These are phyloP conservation scores for Trypoxylon attenuatum DNA, from an alignment of 2,888 invertebrate genomes.

Conservation along the genomic window DNA sequence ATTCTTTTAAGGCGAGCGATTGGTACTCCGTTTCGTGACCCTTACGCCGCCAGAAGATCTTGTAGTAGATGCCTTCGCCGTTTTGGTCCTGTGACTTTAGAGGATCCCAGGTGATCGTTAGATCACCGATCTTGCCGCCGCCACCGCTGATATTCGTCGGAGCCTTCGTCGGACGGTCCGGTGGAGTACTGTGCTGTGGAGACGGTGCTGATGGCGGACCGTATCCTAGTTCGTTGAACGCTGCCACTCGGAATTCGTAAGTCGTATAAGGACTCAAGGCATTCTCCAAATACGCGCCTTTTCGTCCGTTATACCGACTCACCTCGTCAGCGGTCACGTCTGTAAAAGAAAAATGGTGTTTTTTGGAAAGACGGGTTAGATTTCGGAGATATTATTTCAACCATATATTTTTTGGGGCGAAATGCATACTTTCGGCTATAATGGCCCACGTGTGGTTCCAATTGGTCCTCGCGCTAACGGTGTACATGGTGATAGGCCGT, in stretches of 20 bases:
- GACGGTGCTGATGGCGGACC: slow-evolving; percentile 89
- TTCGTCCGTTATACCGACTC: slow-evolving; percentile 86
- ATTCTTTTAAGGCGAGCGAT: slow-evolving; percentile 81
- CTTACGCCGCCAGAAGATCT: slow-evolving; percentile 89
- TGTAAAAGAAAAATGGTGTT: too few species aligned
- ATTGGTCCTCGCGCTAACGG: slow-evolving; percentile 88
- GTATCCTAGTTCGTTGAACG: slow-evolving; percentile 89
- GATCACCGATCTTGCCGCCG: slow-evolving; percentile 95
- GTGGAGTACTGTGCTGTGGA: slow-evolving; percentile 88
- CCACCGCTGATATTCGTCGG: slow-evolving; percentile 92
- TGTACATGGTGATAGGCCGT: slow-evolving; percentile 84
- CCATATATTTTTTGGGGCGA: not conserved
- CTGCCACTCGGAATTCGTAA: slow-evolving; percentile 92
- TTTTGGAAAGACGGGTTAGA: too few species aligned
- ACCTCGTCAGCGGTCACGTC: slow-evolving; percentile 80
- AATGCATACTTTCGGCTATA: slow-evolving; percentile 78
- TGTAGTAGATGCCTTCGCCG: slow-evolving; percentile 92
- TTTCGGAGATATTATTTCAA: too few species aligned
- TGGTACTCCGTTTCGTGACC: slow-evolving; percentile 86
- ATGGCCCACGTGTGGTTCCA: slow-evolving; percentile 90
- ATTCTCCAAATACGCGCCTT: slow-evolving; percentile 83
- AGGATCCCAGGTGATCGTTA: slow-evolving; percentile 93
- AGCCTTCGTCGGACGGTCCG: slow-evolving; percentile 85
- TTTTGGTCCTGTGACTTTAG: slow-evolving; percentile 87
- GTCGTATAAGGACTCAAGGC: slow-evolving; percentile 90